Conservation (phyloP, 2,888 invertebrate species). For the Drosophila neotestacea region DNA sequence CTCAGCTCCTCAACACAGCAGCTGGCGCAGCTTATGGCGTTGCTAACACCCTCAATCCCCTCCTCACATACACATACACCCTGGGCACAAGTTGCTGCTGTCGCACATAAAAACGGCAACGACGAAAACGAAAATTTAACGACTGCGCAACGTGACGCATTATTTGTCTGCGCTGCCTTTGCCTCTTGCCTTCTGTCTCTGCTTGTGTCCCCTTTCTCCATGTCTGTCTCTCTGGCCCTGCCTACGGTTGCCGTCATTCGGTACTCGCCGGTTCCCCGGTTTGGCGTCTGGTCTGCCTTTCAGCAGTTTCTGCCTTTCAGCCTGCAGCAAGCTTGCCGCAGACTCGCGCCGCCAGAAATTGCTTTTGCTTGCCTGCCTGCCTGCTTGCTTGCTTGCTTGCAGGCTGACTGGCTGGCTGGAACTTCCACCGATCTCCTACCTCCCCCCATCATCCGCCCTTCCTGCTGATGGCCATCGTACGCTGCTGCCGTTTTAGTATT, state of each 20-base stretch:
- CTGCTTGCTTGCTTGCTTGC: conserved; percentile 46
- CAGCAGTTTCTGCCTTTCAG: conserved; percentile 56
- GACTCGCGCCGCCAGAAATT: conserved; percentile 76
- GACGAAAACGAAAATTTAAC: conserved; percentile 79
- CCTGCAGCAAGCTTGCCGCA: conserved; percentile 71
- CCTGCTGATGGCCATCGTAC: conserved; percentile 12
- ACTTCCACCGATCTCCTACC: conserved; percentile 40
- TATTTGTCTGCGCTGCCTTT: conserved; percentile 69
- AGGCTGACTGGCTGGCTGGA: conserved; percentile 52
- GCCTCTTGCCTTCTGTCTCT: neutral
- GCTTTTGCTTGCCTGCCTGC: conserved; percentile 63
- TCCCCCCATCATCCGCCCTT: conserved; percentile 1
- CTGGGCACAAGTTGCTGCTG: conserved; percentile 36
- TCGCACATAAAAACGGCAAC: conserved; percentile 74
- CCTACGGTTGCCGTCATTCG: conserved; percentile 17
- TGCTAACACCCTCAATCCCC: conserved; percentile 31
- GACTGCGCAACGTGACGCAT: conserved; percentile 79
- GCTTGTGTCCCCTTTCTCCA: neutral
- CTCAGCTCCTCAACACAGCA: conserved; percentile 37
- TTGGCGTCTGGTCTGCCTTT: conserved; percentile 64
- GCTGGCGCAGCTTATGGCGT: conserved; percentile 49
- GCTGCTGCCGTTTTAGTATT: conserved; percentile 73
- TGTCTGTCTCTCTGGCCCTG: conserved; percentile 7
- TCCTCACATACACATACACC: neutral
- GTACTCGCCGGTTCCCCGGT: conserved; percentile 37